Evolutionary conservation across 1,140 invertebrate genomes (phyloP).

Genomic region (Lepidostoma basale): DNA sequence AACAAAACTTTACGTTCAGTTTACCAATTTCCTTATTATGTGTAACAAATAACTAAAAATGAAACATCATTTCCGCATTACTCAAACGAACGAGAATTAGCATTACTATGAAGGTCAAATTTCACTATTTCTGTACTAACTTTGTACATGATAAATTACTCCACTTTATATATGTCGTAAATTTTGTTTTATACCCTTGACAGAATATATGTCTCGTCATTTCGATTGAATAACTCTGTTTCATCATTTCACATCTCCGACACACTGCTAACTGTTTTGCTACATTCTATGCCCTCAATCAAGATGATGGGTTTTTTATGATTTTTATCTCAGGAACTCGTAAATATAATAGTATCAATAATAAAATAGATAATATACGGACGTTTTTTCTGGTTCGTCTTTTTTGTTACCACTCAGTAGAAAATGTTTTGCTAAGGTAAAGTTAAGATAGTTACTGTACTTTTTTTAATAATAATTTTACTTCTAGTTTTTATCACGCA

Average conservation of each 20-base stretch:
- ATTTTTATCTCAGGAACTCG: not conserved
- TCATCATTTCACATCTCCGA: not conserved
- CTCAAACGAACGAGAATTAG: too few species aligned
- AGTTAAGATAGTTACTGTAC: too few species aligned
- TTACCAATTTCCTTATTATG: too few species aligned
- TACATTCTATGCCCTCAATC: not conserved
- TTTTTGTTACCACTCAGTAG: too few species aligned
- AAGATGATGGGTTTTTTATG: not conserved
- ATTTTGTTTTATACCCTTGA: not conserved
- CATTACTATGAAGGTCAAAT: not conserved
- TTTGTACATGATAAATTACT: not conserved
- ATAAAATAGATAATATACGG: too few species aligned
- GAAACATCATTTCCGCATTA: too few species aligned
- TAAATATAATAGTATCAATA: not conserved
- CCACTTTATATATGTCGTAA: constrained; percentile 1
- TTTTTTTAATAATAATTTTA: too few species aligned
- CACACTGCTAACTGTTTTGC: not conserved
- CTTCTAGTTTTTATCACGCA: too few species aligned
- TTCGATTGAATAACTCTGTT: not conserved
- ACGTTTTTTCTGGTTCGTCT: too few species aligned
- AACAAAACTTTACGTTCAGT: too few species aligned
- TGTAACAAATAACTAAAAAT: too few species aligned
- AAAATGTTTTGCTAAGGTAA: too few species aligned
- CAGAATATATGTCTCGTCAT: constrained; percentile 1
- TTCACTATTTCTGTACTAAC: not conserved